phyloP scores from a whole-genome alignment of 2,888 invertebrate species.

The Orthosia gothica region DNA sequence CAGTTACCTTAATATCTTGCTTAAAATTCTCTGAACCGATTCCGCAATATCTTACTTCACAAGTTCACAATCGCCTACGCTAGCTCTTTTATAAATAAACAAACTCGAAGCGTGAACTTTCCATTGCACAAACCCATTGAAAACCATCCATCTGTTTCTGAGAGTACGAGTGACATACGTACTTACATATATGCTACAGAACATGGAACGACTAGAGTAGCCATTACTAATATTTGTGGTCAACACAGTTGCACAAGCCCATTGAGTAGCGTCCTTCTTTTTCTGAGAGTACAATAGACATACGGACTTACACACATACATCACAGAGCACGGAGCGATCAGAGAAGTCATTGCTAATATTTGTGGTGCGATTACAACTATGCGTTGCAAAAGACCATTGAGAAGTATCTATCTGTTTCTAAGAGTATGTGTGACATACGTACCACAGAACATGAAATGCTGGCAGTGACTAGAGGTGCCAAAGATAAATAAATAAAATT shows the following conservation, averaged over 20 bases:
- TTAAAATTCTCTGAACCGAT: neutral
- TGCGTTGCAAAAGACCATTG: conserved; percentile 4
- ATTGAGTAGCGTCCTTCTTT: conserved; percentile 1
- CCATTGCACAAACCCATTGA: conserved; percentile 20
- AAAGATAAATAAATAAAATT: too few species aligned
- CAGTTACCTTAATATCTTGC: too few species aligned
- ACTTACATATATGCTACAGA: neutral
- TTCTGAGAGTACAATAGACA: conserved; percentile 6
- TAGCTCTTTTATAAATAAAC: neutral
- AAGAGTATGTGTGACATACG: neutral
- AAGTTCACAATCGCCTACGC: neutral
- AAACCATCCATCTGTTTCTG: neutral
- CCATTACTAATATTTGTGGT: too few species aligned
- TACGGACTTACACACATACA: neutral
- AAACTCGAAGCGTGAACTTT: conserved; percentile 28
- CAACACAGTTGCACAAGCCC: conserved; percentile 7
- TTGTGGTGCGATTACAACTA: too few species aligned
- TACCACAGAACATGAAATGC: too few species aligned
- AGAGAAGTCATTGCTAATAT: too few species aligned
- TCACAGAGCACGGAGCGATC: neutral
- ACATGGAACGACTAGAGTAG: neutral
- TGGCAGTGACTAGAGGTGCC: too few species aligned
- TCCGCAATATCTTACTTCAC: conserved; percentile 10
- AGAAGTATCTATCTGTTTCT: neutral
- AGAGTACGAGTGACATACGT: conserved; percentile 6